A percentile compares a stretch with the other conserved stretches of the same genome.
phyloP scores from a whole-genome alignment of 2,888 invertebrate species.

The Hanleya hanleyi region DNA sequence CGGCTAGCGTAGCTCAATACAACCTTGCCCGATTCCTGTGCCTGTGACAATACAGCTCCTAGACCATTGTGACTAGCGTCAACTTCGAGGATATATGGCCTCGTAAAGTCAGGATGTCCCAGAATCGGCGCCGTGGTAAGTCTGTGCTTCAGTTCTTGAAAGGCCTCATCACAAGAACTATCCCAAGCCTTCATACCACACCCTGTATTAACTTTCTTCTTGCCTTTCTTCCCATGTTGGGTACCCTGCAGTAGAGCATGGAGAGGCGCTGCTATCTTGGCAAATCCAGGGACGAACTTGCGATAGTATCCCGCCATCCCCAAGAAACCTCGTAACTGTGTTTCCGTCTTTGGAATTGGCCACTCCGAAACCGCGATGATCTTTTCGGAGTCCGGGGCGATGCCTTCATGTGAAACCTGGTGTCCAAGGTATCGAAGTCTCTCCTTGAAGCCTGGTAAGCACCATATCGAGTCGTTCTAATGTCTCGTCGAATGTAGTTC shows the following conservation, averaged over 20 bases:
- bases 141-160: neutral
- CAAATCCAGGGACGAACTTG: slow-evolving; percentile 30
- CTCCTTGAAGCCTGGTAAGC: slow-evolving; percentile 10
- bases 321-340: too few species aligned
- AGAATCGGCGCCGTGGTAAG: neutral
- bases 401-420: slow-evolving; percentile 15
- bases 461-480: slow-evolving; percentile 26
- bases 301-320: slow-evolving; percentile 35
- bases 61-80: slow-evolving; percentile 14
- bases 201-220: neutral
- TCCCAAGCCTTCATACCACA: slow-evolving; percentile 1
- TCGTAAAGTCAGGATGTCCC: neutral
- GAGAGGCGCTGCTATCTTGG: slow-evolving; percentile 26
- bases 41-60: slow-evolving; percentile 12
- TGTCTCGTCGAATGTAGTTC: slow-evolving; percentile 18
- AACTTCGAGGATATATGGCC: slow-evolving; percentile 5
- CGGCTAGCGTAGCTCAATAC: slow-evolving; percentile 5
- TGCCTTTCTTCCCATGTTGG: neutral
- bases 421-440: slow-evolving; percentile 31
- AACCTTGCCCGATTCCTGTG: neutral
- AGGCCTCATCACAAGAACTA: neutral
- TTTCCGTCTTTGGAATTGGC: slow-evolving; percentile 15
- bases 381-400: slow-evolving; percentile 7
- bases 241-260: slow-evolving; percentile 17
- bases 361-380: slow-evolving; percentile 13